Conservation (phyloP, 2,888 invertebrate species). For the Cataglyphis cursor region DNA sequence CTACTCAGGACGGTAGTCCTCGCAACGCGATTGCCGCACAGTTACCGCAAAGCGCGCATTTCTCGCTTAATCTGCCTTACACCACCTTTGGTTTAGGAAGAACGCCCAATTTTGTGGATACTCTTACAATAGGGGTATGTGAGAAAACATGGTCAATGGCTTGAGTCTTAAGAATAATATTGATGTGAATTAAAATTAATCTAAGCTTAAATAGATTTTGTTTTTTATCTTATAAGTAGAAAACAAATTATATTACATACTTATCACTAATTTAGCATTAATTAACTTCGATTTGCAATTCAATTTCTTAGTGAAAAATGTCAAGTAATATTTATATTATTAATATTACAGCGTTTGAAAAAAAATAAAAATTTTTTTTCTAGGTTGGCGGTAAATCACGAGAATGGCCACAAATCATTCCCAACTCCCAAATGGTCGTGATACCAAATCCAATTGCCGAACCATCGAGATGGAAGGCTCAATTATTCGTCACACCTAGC, state of each 20-base stretch:
- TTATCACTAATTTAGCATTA: background rate
- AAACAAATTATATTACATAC: background rate
- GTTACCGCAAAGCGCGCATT: constrained; percentile 96
- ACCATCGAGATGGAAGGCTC: constrained; percentile 94
- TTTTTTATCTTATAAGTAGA: background rate
- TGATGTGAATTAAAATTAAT: constrained; percentile 2
- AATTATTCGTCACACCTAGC: constrained; percentile 97
- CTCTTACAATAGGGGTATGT: constrained; percentile 92
- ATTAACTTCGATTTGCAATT: background rate
- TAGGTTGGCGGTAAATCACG: constrained; percentile 87
- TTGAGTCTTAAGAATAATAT: background rate
- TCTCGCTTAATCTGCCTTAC: constrained; percentile 97
- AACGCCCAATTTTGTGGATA: constrained; percentile 99
- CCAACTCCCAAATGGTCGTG: constrained; percentile 98
- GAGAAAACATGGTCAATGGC: background rate
- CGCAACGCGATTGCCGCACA: constrained; percentile 95
- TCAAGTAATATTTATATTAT: background rate
- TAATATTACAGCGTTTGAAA: background rate
- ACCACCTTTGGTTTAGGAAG: constrained; percentile 98
- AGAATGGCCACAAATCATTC: constrained; percentile 97
- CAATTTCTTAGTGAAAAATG: background rate
- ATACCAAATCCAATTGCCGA: constrained; percentile 94
- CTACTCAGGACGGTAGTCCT: constrained; percentile 94
- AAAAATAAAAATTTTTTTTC: background rate
- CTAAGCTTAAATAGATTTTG: background rate